Conservation (phyloP, 2,888 invertebrate species). For the Galeopsomyia nigrocyanea region DNA sequence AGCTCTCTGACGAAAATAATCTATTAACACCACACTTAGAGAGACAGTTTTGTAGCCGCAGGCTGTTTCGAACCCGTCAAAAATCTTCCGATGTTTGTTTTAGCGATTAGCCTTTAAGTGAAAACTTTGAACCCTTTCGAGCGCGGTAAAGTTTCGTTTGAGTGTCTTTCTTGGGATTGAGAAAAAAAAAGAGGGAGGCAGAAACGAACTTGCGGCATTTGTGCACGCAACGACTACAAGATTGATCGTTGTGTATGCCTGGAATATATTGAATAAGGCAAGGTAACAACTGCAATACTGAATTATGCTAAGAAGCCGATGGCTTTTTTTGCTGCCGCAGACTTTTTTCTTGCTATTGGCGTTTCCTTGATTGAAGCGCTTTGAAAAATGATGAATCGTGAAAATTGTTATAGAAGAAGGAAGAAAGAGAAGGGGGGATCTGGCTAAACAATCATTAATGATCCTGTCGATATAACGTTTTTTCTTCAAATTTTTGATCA, state of each 20-base stretch:
- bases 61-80: neutral
- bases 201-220: neutral
- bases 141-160: no score
- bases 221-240: slow-evolving; percentile 9
- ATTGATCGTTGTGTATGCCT: slow-evolving; percentile 24
- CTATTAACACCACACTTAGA: no score
- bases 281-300: slow-evolving; percentile 12
- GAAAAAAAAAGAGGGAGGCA: neutral
- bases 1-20: no score
- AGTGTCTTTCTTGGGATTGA: no score
- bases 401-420: slow-evolving; percentile 1
- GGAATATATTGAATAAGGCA: neutral
- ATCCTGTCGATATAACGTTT: no score
- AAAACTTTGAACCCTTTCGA: neutral
- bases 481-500: no score
- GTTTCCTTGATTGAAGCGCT: slow-evolving; percentile 12
- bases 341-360: neutral
- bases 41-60: no score
- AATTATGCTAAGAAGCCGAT: slow-evolving; percentile 23
- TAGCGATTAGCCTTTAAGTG: neutral
- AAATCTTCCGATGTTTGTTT: slow-evolving; percentile 11
- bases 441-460: slow-evolving; percentile 3
- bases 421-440: neutral
- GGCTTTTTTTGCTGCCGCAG: slow-evolving; percentile 5
- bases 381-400: slow-evolving; percentile 22